Evolutionary conservation across 64 coral and sea anemone genomes (phyloP), one percentile per base, ranked within the genome.

Genomic region (Montipora foliosa): DNA sequence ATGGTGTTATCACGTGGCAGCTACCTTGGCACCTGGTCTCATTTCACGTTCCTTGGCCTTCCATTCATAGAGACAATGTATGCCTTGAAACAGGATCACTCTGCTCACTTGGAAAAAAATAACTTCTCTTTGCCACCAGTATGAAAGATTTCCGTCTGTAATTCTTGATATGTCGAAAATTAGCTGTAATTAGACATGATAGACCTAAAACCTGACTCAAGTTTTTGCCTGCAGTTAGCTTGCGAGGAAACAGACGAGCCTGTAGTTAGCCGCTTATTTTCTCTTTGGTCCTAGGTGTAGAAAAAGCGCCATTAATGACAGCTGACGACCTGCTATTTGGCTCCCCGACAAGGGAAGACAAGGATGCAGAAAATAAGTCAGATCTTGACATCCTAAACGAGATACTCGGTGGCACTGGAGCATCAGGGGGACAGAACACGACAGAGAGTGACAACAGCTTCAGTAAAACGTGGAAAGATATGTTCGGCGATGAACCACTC

Each of bases 301-400:
- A 44, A 16, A 68, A 82, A 50, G 7, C 78, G 44, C 48, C 89
- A 37, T 68, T 81, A 9, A 83, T 94, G 84, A 94, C 91, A 20
- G 89, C 97, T 88, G 97, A 99, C 76, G 97, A 99, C 10, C 50
- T 99, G 22, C 76, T 99, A 75, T 99, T 99, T 83, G 97, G 95
- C 20, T 94, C 95, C 47, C 97, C 94, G 0, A 95, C 94, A 13
- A 87, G 89, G 68, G 76, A 67, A 25, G 79, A 87, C 62, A 84
- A 75, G 46, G 89, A 64, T 49, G 19, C 90, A 17, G 67, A 44
- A 16, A 88, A 58, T 50, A 87, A 81, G 57, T 50, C 74, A 68
- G 95, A 96, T 87, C 77, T 92, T 5, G 95, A 92, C 60, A 86
- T 96, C 64, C 76, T 99, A 2, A 94, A 79, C 81, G 93, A 95